phyloP scores from a whole-genome alignment of 1,140 invertebrate species.

The Xylocopa sonorina region DNA sequence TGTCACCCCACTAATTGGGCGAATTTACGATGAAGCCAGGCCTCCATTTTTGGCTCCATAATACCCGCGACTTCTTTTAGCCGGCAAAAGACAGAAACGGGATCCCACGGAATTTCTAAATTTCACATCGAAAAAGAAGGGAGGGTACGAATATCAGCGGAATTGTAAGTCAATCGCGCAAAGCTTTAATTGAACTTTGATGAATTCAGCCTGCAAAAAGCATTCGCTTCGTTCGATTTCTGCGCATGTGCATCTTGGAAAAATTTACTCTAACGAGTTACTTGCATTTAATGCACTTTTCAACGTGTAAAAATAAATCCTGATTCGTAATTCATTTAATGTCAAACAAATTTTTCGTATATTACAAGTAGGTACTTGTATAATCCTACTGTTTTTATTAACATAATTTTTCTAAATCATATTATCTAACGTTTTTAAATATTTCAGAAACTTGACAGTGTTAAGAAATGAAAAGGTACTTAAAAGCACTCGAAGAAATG shows the following conservation, averaged over 20 bases:
- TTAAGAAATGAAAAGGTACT: no score
- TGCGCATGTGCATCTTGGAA: neutral
- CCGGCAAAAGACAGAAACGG: slow-evolving; percentile 45
- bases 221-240: neutral
- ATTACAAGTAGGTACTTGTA: no score
- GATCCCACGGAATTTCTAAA: slow-evolving; percentile 63
- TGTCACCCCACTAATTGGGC: slow-evolving; percentile 71
- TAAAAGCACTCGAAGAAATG: no score
- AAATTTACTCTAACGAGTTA: neutral
- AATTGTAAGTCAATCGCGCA: slow-evolving; percentile 12
- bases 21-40: slow-evolving; percentile 69
- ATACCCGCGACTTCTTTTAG: slow-evolving; percentile 29
- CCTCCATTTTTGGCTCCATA: slow-evolving; percentile 27
- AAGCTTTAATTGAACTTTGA: slow-evolving; percentile 21
- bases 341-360: neutral
- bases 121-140: slow-evolving; percentile 35
- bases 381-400: no score
- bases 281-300: neutral
- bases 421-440: no score
- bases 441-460: no score
- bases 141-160: neutral
- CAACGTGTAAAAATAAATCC: neutral
- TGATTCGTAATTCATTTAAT: neutral
- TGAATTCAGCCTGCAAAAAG: neutral
- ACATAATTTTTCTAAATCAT: no score